Percentiles rank a stretch among this genome's conserved stretches.
phyloP scores from a whole-genome alignment of 2,888 invertebrate genomes.

The Blastobasis adustella region DNA sequence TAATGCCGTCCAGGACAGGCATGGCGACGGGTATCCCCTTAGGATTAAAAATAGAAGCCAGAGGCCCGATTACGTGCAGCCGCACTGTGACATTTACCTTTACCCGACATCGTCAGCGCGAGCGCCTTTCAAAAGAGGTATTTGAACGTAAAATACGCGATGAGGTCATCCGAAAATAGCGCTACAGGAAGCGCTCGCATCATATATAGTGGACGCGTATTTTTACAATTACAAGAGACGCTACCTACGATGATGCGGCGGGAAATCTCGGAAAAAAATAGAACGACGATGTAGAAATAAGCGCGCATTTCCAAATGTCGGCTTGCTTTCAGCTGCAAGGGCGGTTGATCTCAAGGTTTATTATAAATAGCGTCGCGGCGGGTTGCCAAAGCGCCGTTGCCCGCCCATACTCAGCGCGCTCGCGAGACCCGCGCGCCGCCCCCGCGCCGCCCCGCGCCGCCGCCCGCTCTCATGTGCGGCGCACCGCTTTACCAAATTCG shows the following conservation, averaged over 20 bases:
- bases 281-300: slow-evolving; percentile 23
- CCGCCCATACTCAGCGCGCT: slow-evolving; percentile 54
- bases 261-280: slow-evolving; percentile 36
- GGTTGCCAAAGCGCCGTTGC: slow-evolving; percentile 63
- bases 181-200: slow-evolving; percentile 30
- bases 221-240: slow-evolving; percentile 25
- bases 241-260: slow-evolving; percentile 21
- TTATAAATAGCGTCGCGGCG: slow-evolving; percentile 66
- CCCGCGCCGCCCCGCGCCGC: slow-evolving; percentile 19
- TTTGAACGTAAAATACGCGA: slow-evolving; percentile 41
- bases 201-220: too few relatives aligned
- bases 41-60: slow-evolving; percentile 22
- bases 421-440: slow-evolving; percentile 12
- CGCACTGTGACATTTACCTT: slow-evolving; percentile 45
- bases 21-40: neutral
- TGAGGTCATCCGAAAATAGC: slow-evolving; percentile 52
- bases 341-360: slow-evolving; percentile 70
- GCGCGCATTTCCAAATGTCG: slow-evolving; percentile 32
- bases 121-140: slow-evolving; percentile 38
- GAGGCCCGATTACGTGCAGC: slow-evolving; percentile 22
- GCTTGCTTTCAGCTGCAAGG: slow-evolving; percentile 56
- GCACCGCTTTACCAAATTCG: slow-evolving; percentile 20
- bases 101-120: slow-evolving; percentile 19
- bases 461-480: slow-evolving; percentile 31
- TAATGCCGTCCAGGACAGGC: too few relatives aligned